These are phyloP conservation scores for Syrista parreyssii DNA, from an alignment of 2,888 invertebrate species.

Conservation along the genomic window DNA sequence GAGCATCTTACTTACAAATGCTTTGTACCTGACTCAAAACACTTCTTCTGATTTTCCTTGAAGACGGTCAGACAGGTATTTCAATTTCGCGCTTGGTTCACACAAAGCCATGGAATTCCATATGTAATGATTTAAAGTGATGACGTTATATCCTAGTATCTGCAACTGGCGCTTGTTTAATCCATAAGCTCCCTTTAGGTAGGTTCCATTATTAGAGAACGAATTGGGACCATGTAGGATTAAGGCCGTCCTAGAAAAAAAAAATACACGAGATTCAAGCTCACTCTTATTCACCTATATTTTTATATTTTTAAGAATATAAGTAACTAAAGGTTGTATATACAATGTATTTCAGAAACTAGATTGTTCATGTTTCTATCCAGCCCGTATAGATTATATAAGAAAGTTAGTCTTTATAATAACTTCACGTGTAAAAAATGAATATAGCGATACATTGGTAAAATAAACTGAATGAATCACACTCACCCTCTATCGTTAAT, in stretches of 20 bases:
- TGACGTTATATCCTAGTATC: background rate
- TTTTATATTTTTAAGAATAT: background rate
- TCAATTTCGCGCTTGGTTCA: background rate
- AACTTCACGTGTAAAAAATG: background rate
- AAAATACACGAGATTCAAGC: background rate
- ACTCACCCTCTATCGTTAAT: background rate
- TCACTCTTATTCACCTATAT: background rate
- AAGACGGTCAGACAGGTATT: background rate
- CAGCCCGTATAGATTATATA: background rate
- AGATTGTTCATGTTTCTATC: background rate
- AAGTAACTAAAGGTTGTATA: background rate
- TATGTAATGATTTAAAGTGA: background rate
- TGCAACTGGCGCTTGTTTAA: background rate
- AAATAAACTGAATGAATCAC: background rate
- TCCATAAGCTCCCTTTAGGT: background rate
- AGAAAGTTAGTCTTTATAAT: background rate
- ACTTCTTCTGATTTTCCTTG: background rate
- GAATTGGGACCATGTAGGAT: background rate
- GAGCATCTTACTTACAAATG: background rate
- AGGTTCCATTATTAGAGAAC: background rate
- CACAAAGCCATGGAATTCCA: background rate
- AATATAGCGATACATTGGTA: background rate
- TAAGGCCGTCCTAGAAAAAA: background rate
- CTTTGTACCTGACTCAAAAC: background rate
- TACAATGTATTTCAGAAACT: background rate